These are phyloP conservation scores for Mesembrinibis cayennensis DNA, from an alignment of 2,113 vertebrate genomes.

Conservation along the genomic window DNA sequence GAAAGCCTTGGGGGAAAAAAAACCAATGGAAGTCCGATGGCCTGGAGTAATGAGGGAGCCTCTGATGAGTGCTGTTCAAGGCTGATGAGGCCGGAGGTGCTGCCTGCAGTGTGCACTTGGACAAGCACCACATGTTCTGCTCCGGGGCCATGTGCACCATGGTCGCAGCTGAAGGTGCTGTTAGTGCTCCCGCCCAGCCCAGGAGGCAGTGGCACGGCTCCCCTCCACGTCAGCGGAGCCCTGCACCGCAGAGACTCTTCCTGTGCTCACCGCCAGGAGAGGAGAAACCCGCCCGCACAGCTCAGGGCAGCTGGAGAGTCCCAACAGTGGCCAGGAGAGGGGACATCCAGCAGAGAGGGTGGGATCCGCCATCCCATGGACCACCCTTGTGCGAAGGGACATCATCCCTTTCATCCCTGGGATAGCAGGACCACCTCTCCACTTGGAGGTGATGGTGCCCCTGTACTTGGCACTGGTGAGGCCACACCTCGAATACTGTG, in stretches of 20 bases:
- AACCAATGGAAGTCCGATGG: not conserved
- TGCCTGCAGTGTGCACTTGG: not conserved
- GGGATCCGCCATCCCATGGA: not conserved
- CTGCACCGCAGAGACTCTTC: not conserved
- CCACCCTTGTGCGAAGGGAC: not conserved
- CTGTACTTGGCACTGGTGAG: no score
- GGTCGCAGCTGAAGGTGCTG: not conserved
- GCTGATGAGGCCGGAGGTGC: not conserved
- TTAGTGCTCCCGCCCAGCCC: not conserved
- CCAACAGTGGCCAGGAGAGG: not conserved
- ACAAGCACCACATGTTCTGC: not conserved
- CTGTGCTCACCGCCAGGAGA: rapidly evolving
- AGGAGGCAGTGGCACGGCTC: not conserved
- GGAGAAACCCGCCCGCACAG: not conserved
- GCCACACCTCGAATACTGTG: no score
- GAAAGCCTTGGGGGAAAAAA: not conserved
- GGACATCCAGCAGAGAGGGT: not conserved
- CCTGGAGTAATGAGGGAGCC: not conserved
- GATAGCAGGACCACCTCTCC: no score
- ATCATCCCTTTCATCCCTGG: no score
- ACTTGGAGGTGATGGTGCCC: no score
- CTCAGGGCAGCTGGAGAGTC: not conserved
- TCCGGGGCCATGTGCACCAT: not conserved
- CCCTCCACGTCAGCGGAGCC: not conserved
- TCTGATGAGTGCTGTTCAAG: not conserved